Evolutionary conservation across 2,888 invertebrate genomes (phyloP), one percentile per base, ranked within the genome.

Genomic region (Lydus trimaculatus): DNA sequence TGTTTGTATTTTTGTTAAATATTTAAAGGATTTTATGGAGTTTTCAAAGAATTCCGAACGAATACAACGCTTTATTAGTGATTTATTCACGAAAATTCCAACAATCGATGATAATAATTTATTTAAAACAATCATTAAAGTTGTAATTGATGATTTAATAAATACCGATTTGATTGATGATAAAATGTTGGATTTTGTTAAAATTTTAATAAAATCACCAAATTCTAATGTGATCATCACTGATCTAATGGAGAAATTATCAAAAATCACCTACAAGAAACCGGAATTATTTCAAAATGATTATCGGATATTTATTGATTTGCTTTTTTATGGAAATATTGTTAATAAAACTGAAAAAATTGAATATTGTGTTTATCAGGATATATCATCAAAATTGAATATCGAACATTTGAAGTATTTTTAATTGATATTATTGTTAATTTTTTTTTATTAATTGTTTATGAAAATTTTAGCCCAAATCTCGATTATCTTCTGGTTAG

Each of bases 261-360:
- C 39, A 2, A 20, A n/a, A 52, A 31, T 67, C 11, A 58, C 36
- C 11, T 6, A 15, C 36, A 31, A 36, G 43, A 62, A 65, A 11
- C 33, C 66, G 31, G 11, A 62, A 36, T 17, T 52, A 33, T 58
- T 52, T 23, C 13, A 2, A 1, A 13, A 13, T 2, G 7, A 31
- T 52, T 76, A 85, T 52, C 84, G 84, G 74, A 76, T 88, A 56
- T 75, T 89, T 59, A 81, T 85, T 69, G 86, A 88, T 63, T 84
- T 88, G 58, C 75, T 89, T 65, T 75, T 88, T 13, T 87, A 86
- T 81, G 86, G 87, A 61, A 85, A 86, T 62, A 84, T 88, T 15
- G 84, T 85, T 39, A 86, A 86, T 73, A 89, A 87, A 80, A 89
- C 89, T 76, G 87, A 88, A 76, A 88, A 82, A 69, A 78, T 80